Evolutionary conservation across 2,888 invertebrate genomes (phyloP).

Genomic region (Agriopis marginaria): DNA sequence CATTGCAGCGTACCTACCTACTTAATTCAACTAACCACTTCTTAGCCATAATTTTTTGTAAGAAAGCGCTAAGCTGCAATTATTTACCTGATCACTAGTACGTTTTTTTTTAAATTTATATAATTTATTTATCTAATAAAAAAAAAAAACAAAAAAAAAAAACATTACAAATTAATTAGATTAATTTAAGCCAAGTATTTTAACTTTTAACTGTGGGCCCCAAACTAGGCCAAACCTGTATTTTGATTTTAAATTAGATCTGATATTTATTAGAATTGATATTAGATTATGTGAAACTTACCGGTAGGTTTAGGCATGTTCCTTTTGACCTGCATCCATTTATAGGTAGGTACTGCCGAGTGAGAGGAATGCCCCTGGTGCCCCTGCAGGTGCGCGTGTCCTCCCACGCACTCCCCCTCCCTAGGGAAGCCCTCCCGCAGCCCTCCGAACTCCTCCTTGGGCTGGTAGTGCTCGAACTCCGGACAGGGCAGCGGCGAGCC

Average conservation of each 20-base stretch:
- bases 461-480: conserved; percentile 87
- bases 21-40: too few relatives aligned
- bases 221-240: too few relatives aligned
- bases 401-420: conserved; percentile 68
- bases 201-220: too few relatives aligned
- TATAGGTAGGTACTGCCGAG: conserved; percentile 94
- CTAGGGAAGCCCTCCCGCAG: conserved; percentile 71
- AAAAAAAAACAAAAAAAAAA: too few relatives aligned
- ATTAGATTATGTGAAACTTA: conserved; percentile 73
- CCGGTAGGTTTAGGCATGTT: conserved; percentile 97
- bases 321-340: conserved; percentile 99
- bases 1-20: too few relatives aligned
- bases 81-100: neutral
- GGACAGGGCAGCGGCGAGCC: conserved; percentile 83
- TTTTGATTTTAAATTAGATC: too few relatives aligned
- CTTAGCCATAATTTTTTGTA: neutral
- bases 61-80: too few relatives aligned
- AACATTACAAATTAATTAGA: too few relatives aligned
- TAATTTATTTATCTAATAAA: too few relatives aligned
- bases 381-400: conserved; percentile 66
- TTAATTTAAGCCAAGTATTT: too few relatives aligned
- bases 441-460: conserved; percentile 87
- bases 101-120: too few relatives aligned
- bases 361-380: conserved; percentile 83
- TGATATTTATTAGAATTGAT: too few relatives aligned